Percentiles rank a stretch among this genome's conserved stretches.
phyloP scores from a whole-genome alignment of 2,888 invertebrate genomes.

The Hypercompe scribonia region DNA sequence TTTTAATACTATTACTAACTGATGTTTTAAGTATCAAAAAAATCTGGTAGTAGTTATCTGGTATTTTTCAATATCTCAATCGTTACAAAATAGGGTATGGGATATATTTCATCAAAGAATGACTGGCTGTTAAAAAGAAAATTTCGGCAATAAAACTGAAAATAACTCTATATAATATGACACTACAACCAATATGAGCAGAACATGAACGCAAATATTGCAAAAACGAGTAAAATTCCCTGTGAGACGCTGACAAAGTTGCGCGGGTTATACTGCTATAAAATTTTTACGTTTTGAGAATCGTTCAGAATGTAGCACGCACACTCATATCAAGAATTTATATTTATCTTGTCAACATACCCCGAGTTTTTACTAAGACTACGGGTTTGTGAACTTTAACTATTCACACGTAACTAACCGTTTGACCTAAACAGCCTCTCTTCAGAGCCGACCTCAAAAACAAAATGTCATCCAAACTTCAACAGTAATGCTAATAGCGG shows the following conservation, averaged over 20 bases:
- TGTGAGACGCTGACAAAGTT: too few relatives aligned
- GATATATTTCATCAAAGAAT: too few relatives aligned
- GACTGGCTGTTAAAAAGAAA: too few relatives aligned
- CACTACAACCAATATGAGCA: too few relatives aligned
- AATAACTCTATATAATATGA: too few relatives aligned
- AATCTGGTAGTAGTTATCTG: not conserved
- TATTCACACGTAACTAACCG: not conserved
- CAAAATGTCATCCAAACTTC: slow-evolving; percentile 29
- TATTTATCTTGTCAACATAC: not conserved
- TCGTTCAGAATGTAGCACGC: not conserved
- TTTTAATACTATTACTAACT: not conserved
- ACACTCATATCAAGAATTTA: not conserved
- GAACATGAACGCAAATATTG: too few relatives aligned
- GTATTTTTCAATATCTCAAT: not conserved
- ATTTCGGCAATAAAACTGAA: too few relatives aligned
- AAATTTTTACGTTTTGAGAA: too few relatives aligned
- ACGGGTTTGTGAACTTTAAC: not conserved
- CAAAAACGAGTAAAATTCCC: too few relatives aligned
- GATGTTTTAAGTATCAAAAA: not conserved
- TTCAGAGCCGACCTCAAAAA: slow-evolving; percentile 30
- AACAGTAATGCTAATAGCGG: slow-evolving; percentile 34
- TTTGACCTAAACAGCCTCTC: slow-evolving; percentile 7
- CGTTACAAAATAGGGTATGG: not conserved
- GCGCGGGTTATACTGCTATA: too few relatives aligned
- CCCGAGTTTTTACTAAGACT: not conserved